A percentile compares a stretch with the other conserved stretches of the same genome.
Evolutionary conservation across 2,113 vertebrate genomes (phyloP).

Genomic region (Elaphurus davidianus): DNA sequence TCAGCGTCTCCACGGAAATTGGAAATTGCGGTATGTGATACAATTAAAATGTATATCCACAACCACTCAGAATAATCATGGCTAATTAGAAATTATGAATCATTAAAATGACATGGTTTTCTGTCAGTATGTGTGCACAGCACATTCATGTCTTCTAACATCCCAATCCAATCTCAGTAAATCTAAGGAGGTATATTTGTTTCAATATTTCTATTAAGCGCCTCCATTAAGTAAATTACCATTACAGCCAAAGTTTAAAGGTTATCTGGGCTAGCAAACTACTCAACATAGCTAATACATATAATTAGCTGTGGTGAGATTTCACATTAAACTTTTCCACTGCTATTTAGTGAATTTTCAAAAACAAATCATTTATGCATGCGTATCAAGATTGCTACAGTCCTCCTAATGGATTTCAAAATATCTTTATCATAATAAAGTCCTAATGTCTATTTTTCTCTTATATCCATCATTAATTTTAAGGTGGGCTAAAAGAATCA

Average conservation of each 20-base stretch:
- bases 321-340: constrained; percentile 69
- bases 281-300: constrained; percentile 66
- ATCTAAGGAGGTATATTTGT: constrained; percentile 68
- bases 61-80: constrained; percentile 76
- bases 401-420: constrained; percentile 26
- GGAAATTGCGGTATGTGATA: constrained; percentile 74
- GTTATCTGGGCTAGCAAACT: constrained; percentile 74
- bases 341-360: constrained; percentile 55
- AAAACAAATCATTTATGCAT: constrained; percentile 57
- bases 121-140: constrained; percentile 61
- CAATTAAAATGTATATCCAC: constrained; percentile 79
- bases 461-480: neutral
- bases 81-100: constrained; percentile 79
- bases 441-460: constrained; percentile 27
- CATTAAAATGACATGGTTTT: constrained; percentile 75
- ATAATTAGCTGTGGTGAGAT: constrained; percentile 69
- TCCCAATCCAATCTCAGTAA: constrained; percentile 65
- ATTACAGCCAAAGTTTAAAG: constrained; percentile 73
- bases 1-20: constrained; percentile 69
- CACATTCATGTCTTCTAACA: constrained; percentile 57
- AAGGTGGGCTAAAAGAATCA: neutral
- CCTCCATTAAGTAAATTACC: constrained; percentile 75
- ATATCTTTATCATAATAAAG: constrained; percentile 47
- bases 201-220: constrained; percentile 71
- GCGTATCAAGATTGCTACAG: constrained; percentile 32